Evolutionary conservation across 2,113 vertebrate genomes (phyloP).

Genomic region (Lepisosteus oculatus): DNA sequence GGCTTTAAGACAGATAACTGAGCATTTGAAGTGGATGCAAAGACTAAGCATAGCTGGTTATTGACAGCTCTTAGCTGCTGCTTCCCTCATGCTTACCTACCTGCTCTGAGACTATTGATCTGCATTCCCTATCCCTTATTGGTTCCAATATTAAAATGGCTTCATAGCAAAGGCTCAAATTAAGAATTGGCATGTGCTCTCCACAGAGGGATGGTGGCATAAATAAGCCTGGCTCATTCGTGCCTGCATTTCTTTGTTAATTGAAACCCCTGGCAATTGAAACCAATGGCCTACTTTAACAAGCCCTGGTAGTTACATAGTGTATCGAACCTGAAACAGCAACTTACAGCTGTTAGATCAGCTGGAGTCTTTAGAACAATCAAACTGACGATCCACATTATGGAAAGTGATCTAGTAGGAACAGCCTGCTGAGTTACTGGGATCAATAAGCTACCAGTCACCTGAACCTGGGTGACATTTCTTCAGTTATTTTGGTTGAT

Average conservation of each 20-base stretch:
- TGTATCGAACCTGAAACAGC: too few species aligned
- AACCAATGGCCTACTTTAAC: constrained; percentile 32
- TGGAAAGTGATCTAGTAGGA: too few species aligned
- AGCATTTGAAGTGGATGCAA: too few species aligned
- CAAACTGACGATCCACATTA: too few species aligned
- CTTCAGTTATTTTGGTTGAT: too few species aligned
- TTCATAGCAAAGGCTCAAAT: background rate
- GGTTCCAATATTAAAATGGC: background rate
- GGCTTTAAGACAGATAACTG: too few species aligned
- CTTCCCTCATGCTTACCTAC: constrained; percentile 59
- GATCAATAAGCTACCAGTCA: too few species aligned
- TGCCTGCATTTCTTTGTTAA: constrained; percentile 57
- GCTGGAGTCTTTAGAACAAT: too few species aligned
- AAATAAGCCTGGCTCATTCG: constrained; percentile 54
- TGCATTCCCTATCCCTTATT: background rate
- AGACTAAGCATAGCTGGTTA: constrained; percentile 44
- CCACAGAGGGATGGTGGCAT: constrained; percentile 40
- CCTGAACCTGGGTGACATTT: too few species aligned
- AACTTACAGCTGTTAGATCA: too few species aligned
- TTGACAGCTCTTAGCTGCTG: constrained; percentile 51
- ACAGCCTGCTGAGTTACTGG: too few species aligned
- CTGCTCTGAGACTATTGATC: constrained; percentile 59
- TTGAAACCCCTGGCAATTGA: constrained; percentile 49
- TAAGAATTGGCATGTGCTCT: constrained; percentile 27
- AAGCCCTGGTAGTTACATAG: background rate